Evolutionary conservation across 2,113 vertebrate species (phyloP).

Genomic region (Takifugu bimaculatus): DNA sequence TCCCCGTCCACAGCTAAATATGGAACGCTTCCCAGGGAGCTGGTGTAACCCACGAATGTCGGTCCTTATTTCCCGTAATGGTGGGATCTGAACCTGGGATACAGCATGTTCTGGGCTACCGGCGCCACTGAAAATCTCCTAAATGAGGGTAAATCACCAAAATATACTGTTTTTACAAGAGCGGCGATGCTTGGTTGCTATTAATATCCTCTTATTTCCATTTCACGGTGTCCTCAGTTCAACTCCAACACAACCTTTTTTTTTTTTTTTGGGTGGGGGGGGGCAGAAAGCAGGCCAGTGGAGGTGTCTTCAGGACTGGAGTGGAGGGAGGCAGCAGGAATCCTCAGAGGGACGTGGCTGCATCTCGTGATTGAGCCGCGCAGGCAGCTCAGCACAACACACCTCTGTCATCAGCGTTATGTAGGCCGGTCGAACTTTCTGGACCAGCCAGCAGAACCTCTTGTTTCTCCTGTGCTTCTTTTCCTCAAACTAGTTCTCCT

Average conservation of each 20-base stretch:
- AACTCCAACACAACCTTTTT: slow-evolving; percentile 2
- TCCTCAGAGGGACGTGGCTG: slow-evolving; percentile 36
- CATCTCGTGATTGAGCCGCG: slow-evolving; percentile 49
- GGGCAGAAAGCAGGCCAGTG: slow-evolving; percentile 62
- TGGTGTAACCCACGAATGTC: neutral
- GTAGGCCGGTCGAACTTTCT: slow-evolving; percentile 58
- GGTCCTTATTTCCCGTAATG: too few relatives aligned
- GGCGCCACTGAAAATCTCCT: too few relatives aligned
- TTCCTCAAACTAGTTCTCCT: slow-evolving; percentile 25
- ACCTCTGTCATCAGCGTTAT: slow-evolving; percentile 57
- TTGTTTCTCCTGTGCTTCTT: slow-evolving; percentile 26
- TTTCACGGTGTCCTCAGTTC: too few relatives aligned
- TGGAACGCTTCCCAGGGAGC: neutral
- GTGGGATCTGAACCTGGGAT: too few relatives aligned
- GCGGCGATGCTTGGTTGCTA: neutral
- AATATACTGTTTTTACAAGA: neutral
- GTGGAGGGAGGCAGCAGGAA: slow-evolving; percentile 24
- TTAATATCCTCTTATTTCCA: too few relatives aligned
- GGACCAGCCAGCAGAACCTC: slow-evolving; percentile 40
- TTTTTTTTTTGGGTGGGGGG: neutral
- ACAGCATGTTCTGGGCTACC: too few relatives aligned
- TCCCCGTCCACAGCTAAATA: slow-evolving; percentile 10
- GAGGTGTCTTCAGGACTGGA: slow-evolving; percentile 17
- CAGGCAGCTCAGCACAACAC: slow-evolving; percentile 17
- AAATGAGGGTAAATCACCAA: too few relatives aligned